Conservation (phyloP, 1,140 invertebrate species). For the Drosophila kikkawai region DNA sequence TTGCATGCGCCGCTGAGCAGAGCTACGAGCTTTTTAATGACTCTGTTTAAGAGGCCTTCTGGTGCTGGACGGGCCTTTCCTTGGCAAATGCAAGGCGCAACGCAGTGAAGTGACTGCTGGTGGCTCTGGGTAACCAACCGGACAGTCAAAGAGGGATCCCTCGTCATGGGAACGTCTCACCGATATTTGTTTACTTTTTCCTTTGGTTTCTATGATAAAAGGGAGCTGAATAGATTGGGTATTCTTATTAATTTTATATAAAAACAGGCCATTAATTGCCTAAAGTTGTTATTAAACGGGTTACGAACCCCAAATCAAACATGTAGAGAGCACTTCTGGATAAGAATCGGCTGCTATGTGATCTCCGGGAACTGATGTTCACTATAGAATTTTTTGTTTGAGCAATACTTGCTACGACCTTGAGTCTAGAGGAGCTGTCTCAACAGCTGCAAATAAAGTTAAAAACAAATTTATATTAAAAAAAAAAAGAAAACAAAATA, state of each 20-base stretch:
- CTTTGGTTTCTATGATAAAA: neutral
- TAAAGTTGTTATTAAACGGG: neutral
- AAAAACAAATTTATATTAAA: conserved; percentile 12
- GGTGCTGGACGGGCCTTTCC: conserved; percentile 7
- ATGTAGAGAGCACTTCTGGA: neutral
- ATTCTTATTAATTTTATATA: neutral
- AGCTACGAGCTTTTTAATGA: conserved; percentile 15
- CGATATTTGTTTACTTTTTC: neutral
- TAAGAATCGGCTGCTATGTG: too few relatives aligned
- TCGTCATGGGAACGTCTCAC: conserved; percentile 10
- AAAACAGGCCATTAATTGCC: neutral
- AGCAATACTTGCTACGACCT: conserved; percentile 57
- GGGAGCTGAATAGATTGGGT: neutral
- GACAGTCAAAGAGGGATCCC: neutral
- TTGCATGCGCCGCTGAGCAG: conserved; percentile 17
- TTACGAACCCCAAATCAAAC: neutral
- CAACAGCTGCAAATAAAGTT: conserved; percentile 43
- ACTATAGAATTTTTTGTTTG: neutral
- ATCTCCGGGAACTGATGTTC: conserved; percentile 4
- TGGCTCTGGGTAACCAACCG: conserved; percentile 7
- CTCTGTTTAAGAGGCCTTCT: conserved; percentile 16
- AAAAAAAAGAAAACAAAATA: conserved; percentile 11
- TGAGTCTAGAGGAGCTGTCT: conserved; percentile 45
- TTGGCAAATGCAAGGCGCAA: conserved; percentile 10
- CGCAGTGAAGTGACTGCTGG: conserved; percentile 6